These are phyloP conservation scores for Sapayoa aenigma DNA, from an alignment of 2,113 vertebrate genomes.

Conservation along the genomic window DNA sequence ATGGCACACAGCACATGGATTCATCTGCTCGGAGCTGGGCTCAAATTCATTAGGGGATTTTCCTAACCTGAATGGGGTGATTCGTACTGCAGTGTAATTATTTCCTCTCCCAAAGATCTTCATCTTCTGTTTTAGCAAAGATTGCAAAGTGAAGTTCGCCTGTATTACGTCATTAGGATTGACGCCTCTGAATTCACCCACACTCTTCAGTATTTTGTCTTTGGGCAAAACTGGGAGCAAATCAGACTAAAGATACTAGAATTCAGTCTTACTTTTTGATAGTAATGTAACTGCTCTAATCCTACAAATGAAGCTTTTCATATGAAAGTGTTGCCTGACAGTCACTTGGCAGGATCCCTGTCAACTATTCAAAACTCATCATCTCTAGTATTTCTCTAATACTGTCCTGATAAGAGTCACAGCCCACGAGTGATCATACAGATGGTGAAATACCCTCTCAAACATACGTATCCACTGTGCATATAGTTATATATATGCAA, in stretches of 20 bases:
- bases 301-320: not conserved
- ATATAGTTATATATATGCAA: fast-evolving
- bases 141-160: not conserved
- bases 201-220: not conserved
- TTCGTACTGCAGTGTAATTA: not conserved
- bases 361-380: not conserved
- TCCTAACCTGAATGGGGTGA: not conserved
- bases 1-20: not conserved
- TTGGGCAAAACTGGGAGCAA: not conserved
- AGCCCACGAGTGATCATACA: not conserved
- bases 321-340: not conserved
- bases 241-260: not conserved
- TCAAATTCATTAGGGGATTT: not conserved
- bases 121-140: not conserved
- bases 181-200: not conserved
- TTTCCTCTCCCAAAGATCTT: not conserved
- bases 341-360: not conserved
- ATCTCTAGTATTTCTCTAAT: not conserved
- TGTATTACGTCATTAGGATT: not conserved
- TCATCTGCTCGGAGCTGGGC: not conserved
- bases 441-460: not conserved
- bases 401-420: not conserved
- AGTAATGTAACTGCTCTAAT: not conserved
- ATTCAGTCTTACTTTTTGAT: not conserved
- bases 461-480: fast-evolving